These are phyloP conservation scores for Denticeps clupeoides DNA, from an alignment of 2,797 vertebrate species.

Conservation along the genomic window DNA sequence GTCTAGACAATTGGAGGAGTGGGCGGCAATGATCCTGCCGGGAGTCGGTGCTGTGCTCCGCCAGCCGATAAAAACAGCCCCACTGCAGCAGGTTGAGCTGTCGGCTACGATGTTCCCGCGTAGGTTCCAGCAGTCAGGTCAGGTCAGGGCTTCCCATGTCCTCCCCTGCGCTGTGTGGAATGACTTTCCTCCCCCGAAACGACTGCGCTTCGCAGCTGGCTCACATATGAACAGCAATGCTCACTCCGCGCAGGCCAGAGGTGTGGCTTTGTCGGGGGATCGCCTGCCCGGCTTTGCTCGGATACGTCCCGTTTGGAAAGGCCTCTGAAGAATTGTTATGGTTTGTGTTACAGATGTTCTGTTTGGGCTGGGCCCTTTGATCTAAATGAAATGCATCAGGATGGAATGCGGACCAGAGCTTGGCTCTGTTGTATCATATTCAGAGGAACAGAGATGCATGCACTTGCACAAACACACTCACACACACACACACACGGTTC, in stretches of 20 bases:
- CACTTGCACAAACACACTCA: neutral
- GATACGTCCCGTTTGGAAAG: constrained; percentile 12
- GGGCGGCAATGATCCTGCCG: constrained; percentile 21
- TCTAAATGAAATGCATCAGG: constrained; percentile 46
- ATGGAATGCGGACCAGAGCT: constrained; percentile 24
- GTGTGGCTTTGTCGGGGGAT: neutral
- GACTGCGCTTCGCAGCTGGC: too few relatives aligned
- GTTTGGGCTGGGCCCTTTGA: constrained; percentile 55
- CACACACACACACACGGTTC: constrained; percentile 9
- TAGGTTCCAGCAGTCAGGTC: too few relatives aligned
- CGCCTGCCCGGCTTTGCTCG: constrained; percentile 8
- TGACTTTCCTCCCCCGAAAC: too few relatives aligned
- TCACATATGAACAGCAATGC: neutral
- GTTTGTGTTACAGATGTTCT: constrained; percentile 56
- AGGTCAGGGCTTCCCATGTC: too few relatives aligned
- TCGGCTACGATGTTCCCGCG: too few relatives aligned
- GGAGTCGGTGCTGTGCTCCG: neutral
- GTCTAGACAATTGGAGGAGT: constrained; percentile 19
- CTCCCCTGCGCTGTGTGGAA: too few relatives aligned
- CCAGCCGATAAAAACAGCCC: too few relatives aligned
- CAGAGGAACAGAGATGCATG: constrained; percentile 1
- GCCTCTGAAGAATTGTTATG: constrained; percentile 32
- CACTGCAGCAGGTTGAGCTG: too few relatives aligned
- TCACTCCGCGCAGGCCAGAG: constrained; percentile 6
- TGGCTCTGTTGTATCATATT: constrained; percentile 12